Base-by-base conservation (phyloP, 2,888 invertebrate genomes). In the Drosophila fungiperda region DNA sequence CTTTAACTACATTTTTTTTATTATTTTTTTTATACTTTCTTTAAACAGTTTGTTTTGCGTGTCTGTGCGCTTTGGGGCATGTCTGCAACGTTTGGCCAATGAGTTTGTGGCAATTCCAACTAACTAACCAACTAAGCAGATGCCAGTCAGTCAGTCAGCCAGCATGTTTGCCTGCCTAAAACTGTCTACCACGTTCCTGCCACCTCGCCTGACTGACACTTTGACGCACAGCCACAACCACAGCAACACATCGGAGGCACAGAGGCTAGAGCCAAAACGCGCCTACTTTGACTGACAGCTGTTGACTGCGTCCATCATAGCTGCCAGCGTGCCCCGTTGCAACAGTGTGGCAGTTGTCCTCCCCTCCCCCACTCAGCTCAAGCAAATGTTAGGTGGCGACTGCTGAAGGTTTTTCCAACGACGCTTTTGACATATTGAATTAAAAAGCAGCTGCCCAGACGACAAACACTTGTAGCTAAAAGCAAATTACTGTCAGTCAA, bases 231-330 rank as follows among this genome's bases (percentile, higher is more conserved):
- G 17, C 55, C 45, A 54, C 55, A 32, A 26, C 49, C 26, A 45
- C 38, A 75, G 36, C 36, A 36, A 40, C 32, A 40, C 35, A 36
- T 48, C 45, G 12, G 42, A 8, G 42, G 40, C 33, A 11, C 23
- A 45, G 50, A 38, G 57, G 40, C 50, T 50, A 64, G 63, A 62
- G 63, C 35, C 35, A 53, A 67, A 67, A 57, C 33, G 77, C 57
- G 69, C 67, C 87, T 71, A 72, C 64, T 64, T 82, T 87, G 87
- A 84, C 70, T 76, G 85, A 54, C 87, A 85, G 84, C 78, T 78
- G 80, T 76, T 85, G 84, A 86, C 77, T 79, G 68, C 64, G 78
- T 68, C 80, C 45, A 71, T 68, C 83, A 66, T 58, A 64, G 77
- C 58, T 71, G 68, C 49, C 77, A 65, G 52, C 54, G 48, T 48